Evolutionary conservation across 2,888 invertebrate species (phyloP).

Genomic region (Dilophus febrilis): DNA sequence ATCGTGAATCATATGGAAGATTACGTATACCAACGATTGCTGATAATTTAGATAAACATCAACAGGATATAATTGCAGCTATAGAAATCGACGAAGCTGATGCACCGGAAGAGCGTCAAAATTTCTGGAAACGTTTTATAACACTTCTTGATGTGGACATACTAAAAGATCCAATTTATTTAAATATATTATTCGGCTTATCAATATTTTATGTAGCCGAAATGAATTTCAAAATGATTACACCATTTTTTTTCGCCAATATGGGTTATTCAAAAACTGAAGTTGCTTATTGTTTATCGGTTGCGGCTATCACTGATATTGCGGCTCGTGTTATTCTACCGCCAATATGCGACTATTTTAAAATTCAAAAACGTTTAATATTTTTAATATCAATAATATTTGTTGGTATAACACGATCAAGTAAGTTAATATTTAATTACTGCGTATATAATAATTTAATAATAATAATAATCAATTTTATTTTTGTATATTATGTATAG

Average conservation of each 20-base stretch:
- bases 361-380: slow-evolving; percentile 49
- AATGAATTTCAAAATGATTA: slow-evolving; percentile 56
- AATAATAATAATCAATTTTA: neutral
- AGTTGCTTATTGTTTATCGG: slow-evolving; percentile 54
- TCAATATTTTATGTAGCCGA: slow-evolving; percentile 60
- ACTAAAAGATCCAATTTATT: slow-evolving; percentile 51
- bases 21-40: neutral
- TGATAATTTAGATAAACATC: slow-evolving; percentile 9
- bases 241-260: slow-evolving; percentile 47
- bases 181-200: slow-evolving; percentile 53
- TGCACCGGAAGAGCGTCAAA: slow-evolving; percentile 17
- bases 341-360: slow-evolving; percentile 51
- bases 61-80: slow-evolving; percentile 12
- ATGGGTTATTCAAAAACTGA: slow-evolving; percentile 46
- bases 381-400: slow-evolving; percentile 55
- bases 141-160: slow-evolving; percentile 53
- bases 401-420: slow-evolving; percentile 53
- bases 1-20: slow-evolving; percentile 25
- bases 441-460: no score
- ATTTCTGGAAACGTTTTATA: slow-evolving; percentile 40
- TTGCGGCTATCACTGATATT: slow-evolving; percentile 59
- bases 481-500: slow-evolving; percentile 29
- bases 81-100: slow-evolving; percentile 10
- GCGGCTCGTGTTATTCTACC: slow-evolving; percentile 54
- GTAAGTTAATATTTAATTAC: no score